Evolutionary conservation across 2,113 vertebrate genomes (phyloP), one percentile per base, ranked within the genome.

Genomic region (Alethe castanea): DNA sequence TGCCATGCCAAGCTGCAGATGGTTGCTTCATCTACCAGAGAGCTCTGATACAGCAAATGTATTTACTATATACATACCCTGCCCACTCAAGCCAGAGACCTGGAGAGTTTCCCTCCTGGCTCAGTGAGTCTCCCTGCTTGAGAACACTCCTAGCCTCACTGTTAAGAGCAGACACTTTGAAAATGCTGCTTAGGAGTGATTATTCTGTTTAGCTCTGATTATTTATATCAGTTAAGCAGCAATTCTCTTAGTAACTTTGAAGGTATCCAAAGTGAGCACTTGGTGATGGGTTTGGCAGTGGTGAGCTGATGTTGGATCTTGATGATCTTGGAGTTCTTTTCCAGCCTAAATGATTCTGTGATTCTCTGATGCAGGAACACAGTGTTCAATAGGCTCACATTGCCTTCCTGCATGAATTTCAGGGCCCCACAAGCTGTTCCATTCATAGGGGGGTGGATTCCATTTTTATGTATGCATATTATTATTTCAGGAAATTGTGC

Each of bases 61-160:
- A 48, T 48, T 48, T 48, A 24, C 23, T 24, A 14, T 48, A 48
- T 24, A 13, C 47, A 48, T 24, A 48, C 23, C 23, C 23, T 48
- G 45, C 10, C 44, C 0, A 1, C 33, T 35, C 40, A 60, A 6
- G 48, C 14, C 66, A 64, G 38, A 71, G 47, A 23, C 0, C 1
- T 14, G 40, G 31, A n/a, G 16, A 84, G 13, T 56, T 79, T 64
- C 38, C 26, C n/a, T 82, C 40, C 29, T 56, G 57, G 19, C 29
- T 64, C 20, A 4, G 18, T 8, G 44, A 62, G 28, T 29, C 28
- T 47, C 57, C 50, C 71, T 61, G 42, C 52, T 31, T 35, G 18
- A 66, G 47, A 86, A 12, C 19, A 5, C 14, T 50, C 19, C 12
- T 71, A 4, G 4, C 6, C 35, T 78, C 11, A 4, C 35, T 20